Evolutionary conservation across 2,113 vertebrate genomes (phyloP).

Genomic region (Noctilio leporinus): DNA sequence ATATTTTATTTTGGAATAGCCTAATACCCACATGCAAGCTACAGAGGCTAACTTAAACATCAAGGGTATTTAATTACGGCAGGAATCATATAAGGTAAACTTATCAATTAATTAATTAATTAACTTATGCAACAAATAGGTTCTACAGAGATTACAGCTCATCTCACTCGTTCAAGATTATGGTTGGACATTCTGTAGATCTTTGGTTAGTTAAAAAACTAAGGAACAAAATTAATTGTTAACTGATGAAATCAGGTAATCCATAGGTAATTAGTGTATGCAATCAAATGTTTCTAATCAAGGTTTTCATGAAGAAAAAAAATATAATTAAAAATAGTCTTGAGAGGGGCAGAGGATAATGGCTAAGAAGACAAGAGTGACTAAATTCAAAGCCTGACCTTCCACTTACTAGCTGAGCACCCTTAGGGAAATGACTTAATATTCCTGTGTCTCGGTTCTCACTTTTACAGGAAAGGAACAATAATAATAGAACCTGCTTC

Average conservation of each 20-base stretch:
- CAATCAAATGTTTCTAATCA: not conserved
- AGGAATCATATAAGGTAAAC: not conserved
- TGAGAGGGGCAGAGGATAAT: not conserved
- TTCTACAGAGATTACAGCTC: not conserved
- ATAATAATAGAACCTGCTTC: conserved; percentile 51
- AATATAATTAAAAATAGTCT: conserved; percentile 13
- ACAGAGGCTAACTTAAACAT: not conserved
- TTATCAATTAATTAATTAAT: not conserved
- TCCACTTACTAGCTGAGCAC: conserved; percentile 29
- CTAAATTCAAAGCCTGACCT: conserved; percentile 23
- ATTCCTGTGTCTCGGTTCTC: conserved; percentile 15
- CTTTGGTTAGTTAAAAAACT: not conserved
- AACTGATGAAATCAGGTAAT: not conserved
- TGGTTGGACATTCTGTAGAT: not conserved
- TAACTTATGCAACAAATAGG: not conserved
- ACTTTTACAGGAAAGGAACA: conserved; percentile 27
- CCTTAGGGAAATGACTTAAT: conserved; percentile 54
- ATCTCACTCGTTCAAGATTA: not conserved
- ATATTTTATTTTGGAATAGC: not conserved
- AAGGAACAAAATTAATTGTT: not conserved
- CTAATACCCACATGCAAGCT: not conserved
- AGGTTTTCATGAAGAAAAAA: not conserved
- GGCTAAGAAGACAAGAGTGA: not conserved
- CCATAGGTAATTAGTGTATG: not conserved
- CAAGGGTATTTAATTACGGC: not conserved